These are phyloP conservation scores for Crocidura indochinensis DNA, from an alignment of 2,797 vertebrate species.

Conservation along the genomic window DNA sequence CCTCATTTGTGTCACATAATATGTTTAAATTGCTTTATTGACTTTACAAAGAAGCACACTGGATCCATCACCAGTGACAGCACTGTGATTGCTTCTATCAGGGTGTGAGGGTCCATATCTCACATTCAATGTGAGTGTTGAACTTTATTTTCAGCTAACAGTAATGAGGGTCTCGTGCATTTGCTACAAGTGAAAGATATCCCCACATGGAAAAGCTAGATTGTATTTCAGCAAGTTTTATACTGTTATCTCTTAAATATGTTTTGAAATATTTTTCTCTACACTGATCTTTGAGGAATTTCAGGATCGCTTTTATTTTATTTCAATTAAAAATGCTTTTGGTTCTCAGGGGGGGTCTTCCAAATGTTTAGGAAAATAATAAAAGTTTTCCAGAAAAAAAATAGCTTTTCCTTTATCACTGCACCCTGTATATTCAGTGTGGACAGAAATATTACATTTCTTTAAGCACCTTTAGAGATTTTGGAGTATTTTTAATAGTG, in stretches of 20 bases:
- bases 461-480: slow-evolving; percentile 50
- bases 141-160: slow-evolving; percentile 18
- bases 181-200: background rate
- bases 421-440: background rate
- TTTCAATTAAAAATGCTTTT: slow-evolving; percentile 3
- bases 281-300: slow-evolving; percentile 33
- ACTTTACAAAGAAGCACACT: slow-evolving; percentile 56
- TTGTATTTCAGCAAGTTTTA: background rate
- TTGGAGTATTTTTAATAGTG: slow-evolving; percentile 56
- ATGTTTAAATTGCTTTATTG: slow-evolving; percentile 54
- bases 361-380: background rate
- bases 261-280: slow-evolving; percentile 41
- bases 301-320: slow-evolving; percentile 13
- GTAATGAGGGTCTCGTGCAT: background rate
- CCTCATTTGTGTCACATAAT: slow-evolving; percentile 50
- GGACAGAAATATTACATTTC: background rate
- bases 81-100: background rate
- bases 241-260: slow-evolving; percentile 40
- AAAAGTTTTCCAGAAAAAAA: no score
- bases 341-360: background rate
- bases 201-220: background rate
- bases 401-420: background rate
- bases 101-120: background rate
- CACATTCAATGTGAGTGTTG: background rate
- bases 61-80: background rate